These are phyloP conservation scores for Agonopterix arenella DNA, from an alignment of 2,888 invertebrate species.

Conservation along the genomic window DNA sequence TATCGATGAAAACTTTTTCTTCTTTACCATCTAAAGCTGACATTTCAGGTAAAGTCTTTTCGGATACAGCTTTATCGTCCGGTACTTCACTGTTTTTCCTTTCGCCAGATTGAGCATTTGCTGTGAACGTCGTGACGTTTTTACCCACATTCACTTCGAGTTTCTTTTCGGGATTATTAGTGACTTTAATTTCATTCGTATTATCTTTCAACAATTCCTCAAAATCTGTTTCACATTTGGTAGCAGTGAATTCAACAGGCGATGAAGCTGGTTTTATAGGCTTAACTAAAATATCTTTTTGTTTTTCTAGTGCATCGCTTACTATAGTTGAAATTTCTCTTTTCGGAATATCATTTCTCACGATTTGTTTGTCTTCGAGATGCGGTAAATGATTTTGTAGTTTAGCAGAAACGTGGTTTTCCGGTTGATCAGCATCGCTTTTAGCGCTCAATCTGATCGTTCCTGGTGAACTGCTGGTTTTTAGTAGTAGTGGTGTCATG, in stretches of 20 bases:
- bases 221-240: slow-evolving; percentile 68
- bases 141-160: slow-evolving; percentile 61
- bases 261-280: slow-evolving; percentile 16
- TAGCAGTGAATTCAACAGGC: slow-evolving; percentile 24
- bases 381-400: slow-evolving; percentile 22
- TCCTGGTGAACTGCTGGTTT: slow-evolving; percentile 35
- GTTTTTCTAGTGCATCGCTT: slow-evolving; percentile 24
- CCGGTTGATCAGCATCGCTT: slow-evolving; percentile 32
- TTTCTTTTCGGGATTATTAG: slow-evolving; percentile 59
- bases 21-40: slow-evolving; percentile 9
- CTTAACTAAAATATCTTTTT: slow-evolving; percentile 17
- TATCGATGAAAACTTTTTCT: slow-evolving; percentile 1
- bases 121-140: slow-evolving; percentile 38
- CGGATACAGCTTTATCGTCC: slow-evolving; percentile 14
- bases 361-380: slow-evolving; percentile 18
- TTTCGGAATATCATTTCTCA: slow-evolving; percentile 17
- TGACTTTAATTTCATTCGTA: slow-evolving; percentile 67
- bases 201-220: slow-evolving; percentile 70
- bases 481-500: slow-evolving; percentile 54
- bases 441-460: slow-evolving; percentile 41
- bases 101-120: slow-evolving; percentile 24
- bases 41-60: slow-evolving; percentile 6
- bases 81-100: slow-evolving; percentile 20
- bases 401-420: slow-evolving; percentile 12
- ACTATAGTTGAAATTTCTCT: slow-evolving; percentile 5